phyloP scores from a whole-genome alignment of 2,113 vertebrate species.

The Chionis minor region DNA sequence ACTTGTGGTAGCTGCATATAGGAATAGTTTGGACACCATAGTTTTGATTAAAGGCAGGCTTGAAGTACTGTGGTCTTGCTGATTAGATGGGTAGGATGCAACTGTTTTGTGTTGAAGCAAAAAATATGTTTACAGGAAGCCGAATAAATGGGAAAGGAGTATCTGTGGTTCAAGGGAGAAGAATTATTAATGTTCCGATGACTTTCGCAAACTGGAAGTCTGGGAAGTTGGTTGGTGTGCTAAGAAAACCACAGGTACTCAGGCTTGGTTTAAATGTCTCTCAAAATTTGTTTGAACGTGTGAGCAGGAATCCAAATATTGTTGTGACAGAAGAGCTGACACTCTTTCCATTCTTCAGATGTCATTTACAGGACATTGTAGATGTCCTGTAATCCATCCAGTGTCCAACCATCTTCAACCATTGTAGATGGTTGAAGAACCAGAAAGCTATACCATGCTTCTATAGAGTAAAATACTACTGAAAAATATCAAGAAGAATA shows the following conservation, averaged over 20 bases:
- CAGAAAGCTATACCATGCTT: neutral
- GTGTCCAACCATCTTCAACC: too few species aligned
- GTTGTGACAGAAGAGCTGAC: neutral
- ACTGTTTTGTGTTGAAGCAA: conserved; percentile 23
- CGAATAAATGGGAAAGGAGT: neutral
- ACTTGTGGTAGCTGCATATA: neutral
- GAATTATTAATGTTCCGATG: conserved; percentile 53
- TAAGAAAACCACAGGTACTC: conserved; percentile 35
- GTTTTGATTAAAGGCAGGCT: neutral
- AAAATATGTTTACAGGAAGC: conserved; percentile 2
- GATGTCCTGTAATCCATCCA: too few species aligned
- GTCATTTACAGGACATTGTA: neutral
- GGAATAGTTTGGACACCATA: neutral
- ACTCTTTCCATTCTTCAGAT: neutral
- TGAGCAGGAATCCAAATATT: conserved; percentile 30
- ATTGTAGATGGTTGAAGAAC: neutral
- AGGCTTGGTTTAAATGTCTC: conserved; percentile 30
- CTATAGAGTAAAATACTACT: neutral
- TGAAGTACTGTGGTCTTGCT: conserved; percentile 2
- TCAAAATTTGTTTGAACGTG: conserved; percentile 40
- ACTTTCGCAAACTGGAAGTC: conserved; percentile 46
- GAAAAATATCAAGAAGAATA: neutral
- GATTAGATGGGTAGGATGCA: neutral
- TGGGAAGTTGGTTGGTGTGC: conserved; percentile 29
- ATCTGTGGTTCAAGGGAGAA: conserved; percentile 41